Conservation (phyloP, 2,888 invertebrate species). For the Caenorhabditis macrosperma region DNA sequence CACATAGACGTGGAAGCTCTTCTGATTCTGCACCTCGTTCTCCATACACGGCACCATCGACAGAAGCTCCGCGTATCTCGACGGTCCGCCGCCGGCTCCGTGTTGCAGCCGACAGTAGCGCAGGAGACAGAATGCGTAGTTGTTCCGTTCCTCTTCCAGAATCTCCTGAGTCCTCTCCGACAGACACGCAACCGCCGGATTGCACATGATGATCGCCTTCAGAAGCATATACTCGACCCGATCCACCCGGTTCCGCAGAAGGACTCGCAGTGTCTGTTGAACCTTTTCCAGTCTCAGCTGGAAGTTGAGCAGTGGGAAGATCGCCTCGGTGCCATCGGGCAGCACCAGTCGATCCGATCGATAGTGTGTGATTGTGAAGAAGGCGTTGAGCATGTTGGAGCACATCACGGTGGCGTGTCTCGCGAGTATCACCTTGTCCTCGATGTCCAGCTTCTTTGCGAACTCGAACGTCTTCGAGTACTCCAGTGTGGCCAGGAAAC, state of each 20-base stretch:
- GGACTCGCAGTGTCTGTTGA: not conserved
- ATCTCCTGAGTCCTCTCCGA: not conserved
- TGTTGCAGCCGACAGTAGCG: constrained; percentile 20
- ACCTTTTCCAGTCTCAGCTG: not conserved
- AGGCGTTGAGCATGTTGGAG: constrained; percentile 3
- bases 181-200: constrained; percentile 12
- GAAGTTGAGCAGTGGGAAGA: not conserved
- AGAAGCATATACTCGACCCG: constrained; percentile 31
- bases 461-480: constrained; percentile 25
- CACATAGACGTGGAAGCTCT: constrained; percentile 5
- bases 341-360: constrained; percentile 1
- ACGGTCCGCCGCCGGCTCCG: constrained; percentile 1
- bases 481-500: constrained; percentile 17
- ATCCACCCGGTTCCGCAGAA: constrained; percentile 9
- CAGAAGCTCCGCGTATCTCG: constrained; percentile 11
- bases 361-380: constrained; percentile 1
- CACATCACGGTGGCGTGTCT: constrained; percentile 10
- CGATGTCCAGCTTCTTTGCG: not conserved
- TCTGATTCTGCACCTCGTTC: constrained; percentile 8
- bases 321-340: constrained; percentile 5
- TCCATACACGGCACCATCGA: constrained; percentile 16
- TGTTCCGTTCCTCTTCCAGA: constrained; percentile 3
- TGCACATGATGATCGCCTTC: constrained; percentile 25
- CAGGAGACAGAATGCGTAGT: constrained; percentile 18
- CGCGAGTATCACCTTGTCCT: constrained; percentile 4